A percentile compares a stretch with the other conserved stretches of the same genome.
These are phyloP conservation scores for Agrochola lota DNA, from an alignment of 2,888 invertebrate species.

Conservation along the genomic window DNA sequence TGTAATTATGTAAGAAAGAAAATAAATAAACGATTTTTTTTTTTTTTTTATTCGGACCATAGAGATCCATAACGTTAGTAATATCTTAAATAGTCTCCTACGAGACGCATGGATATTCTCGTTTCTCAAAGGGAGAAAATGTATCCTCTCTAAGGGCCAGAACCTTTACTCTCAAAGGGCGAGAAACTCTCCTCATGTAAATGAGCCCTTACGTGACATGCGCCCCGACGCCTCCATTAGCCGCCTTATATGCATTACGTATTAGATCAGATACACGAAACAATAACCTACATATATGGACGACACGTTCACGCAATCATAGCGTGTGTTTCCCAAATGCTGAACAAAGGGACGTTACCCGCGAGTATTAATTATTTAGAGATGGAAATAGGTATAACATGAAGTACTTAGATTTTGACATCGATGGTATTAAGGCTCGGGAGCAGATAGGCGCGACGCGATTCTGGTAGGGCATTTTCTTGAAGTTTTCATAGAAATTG, in stretches of 20 bases:
- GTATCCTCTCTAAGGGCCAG: too few relatives aligned
- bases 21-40: too few relatives aligned
- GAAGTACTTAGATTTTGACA: background rate
- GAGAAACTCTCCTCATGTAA: slow-evolving; percentile 6
- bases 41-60: too few relatives aligned
- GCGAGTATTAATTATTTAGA: slow-evolving; percentile 1
- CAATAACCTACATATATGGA: slow-evolving; percentile 27
- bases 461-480: too few relatives aligned
- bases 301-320: slow-evolving; percentile 51
- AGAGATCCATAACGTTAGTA: too few relatives aligned
- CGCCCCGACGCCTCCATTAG: slow-evolving; percentile 38
- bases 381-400: background rate
- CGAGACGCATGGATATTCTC: background rate
- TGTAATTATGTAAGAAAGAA: too few relatives aligned
- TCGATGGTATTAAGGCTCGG: background rate
- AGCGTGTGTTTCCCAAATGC: slow-evolving; percentile 11
- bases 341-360: slow-evolving; percentile 27
- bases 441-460: too few relatives aligned
- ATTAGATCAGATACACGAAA: slow-evolving; percentile 53
- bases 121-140: too few relatives aligned
- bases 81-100: too few relatives aligned
- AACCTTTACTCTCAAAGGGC: background rate
- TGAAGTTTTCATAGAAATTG: too few relatives aligned
- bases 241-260: slow-evolving; percentile 47
- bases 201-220: slow-evolving; percentile 31